Base-by-base conservation (phyloP, 1,140 invertebrate genomes). In the Dendrolimus punctatus region DNA sequence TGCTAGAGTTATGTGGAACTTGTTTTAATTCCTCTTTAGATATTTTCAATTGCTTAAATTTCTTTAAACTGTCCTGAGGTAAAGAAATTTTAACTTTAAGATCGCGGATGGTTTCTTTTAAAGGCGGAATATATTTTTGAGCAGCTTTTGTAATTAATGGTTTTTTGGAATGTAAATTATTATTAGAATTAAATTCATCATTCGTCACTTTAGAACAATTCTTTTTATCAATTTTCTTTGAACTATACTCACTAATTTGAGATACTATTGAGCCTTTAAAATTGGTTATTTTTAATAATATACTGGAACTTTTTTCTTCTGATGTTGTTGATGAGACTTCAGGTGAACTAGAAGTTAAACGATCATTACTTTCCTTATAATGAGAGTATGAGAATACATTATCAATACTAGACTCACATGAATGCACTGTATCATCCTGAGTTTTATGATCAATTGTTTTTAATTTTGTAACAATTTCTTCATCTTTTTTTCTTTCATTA, bases 241-340 rank as follows among this genome's bases (percentile, higher is more conserved):
- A 43, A 51, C 41, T 63, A 41, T 67, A 61, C 46, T 76, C 63
- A 62, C 74, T 80, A 42, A 80, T 60, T 68, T 80, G 67, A 4
- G 82, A 80, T 48, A 65, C 57, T 66, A 65, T 71, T 41, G 78
- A 78, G 8, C 76, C 76, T 54, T 82, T 79, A 53, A 66, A 76
- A 40, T 72, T 85, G 23, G 69, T 78, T 51, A 83, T 83, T 76
- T 85, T 85, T 59, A 85, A 63, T 53, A 82, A 62, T 59, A 85
- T 78, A 43, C 60, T 58, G 8, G 76, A 73, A 64, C 58, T 72
- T 60, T 68, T 82, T 53, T 85, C 80, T 67, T 85, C 82, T 7
- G 75, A 70, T 9, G 82, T 85, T n/a, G 82, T 85, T 23, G 82
- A 85, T n/a, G 82, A 80, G n/a, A 85, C 82, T 75, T 85, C 82